Evolutionary conservation across 2,888 invertebrate species (phyloP), one percentile per base, ranked within the genome.

Genomic region (Meteorus colon): DNA sequence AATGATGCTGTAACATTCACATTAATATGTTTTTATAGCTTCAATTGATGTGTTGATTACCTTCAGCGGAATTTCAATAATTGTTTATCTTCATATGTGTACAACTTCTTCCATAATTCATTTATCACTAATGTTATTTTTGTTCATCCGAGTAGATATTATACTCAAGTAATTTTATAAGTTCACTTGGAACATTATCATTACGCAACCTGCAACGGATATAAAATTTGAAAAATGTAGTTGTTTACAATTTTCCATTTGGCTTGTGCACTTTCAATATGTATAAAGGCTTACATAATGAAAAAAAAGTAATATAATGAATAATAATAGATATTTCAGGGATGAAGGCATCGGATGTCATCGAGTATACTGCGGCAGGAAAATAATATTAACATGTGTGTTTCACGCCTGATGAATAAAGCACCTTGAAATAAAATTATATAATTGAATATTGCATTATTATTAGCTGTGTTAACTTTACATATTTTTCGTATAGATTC

Each of bases 311-410:
- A 29, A 59, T 59, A 37, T 37, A 27, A 34, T 59, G 59, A 10
- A 68, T 68, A 68, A 48, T 68, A 68, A 48, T 48, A 68, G 48
- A 68, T 68, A 68, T 68, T 68, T 68, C 68, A 68, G 48, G 45
- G 68, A 27, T 66, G 37, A 41, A 66, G 68, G 68, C 68, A 68
- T 68, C 48, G 51, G 68, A 68, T 68, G 51, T 51, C 68, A 66
- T 41, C 66, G 66, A n/a, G n/a, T 65, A n/a, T 16, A 19, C 8
- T 41, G 41, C 41, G 24, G 16, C 34, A 31, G 24, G 19, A 70
- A 69, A 68, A 68, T 51, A n/a, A 68, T 55, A 68, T 31, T 51
- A 31, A n/a, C 31, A 31, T 34, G 34, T 63, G 63, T 34, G 48
- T 48, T 68, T 51, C 27, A 68, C 29, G 55, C 31, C 31, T 55